Percentiles rank a stretch among this genome's conserved stretches.
Evolutionary conservation across 2,888 invertebrate genomes (phyloP).

Genomic region (Alsophila aescularia): DNA sequence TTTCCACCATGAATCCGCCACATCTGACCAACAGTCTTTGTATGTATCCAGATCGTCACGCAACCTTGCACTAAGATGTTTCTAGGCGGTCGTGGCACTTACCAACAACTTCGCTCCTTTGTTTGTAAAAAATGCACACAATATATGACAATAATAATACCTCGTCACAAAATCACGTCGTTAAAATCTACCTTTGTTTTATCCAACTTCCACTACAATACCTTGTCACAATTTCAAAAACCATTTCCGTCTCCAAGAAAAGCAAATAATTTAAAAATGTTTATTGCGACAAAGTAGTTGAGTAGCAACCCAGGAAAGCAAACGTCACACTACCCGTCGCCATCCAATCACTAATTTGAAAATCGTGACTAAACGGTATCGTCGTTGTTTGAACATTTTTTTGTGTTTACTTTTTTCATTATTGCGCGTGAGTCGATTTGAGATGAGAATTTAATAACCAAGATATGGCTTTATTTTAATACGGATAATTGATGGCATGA

Average conservation of each 20-base stretch:
- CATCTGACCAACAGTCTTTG: no score
- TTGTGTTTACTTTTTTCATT: not conserved
- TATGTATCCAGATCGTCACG: no score
- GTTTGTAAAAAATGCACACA: no score
- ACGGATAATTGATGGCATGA: slow-evolving; percentile 24
- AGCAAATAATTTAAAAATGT: not conserved
- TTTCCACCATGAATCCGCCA: no score
- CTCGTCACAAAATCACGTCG: not conserved
- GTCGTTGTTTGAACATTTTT: slow-evolving; percentile 10
- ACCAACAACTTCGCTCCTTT: no score
- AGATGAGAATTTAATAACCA: slow-evolving; percentile 30
- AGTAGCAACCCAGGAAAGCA: not conserved
- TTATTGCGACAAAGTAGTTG: not conserved
- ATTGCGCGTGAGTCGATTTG: slow-evolving; percentile 17
- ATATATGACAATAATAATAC: not conserved
- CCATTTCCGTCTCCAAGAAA: no score
- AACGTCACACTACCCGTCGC: slow-evolving; percentile 10
- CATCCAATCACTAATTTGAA: slow-evolving; percentile 20
- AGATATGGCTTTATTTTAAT: slow-evolving; percentile 26
- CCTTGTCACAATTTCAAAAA: not conserved
- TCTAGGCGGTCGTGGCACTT: no score
- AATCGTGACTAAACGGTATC: slow-evolving; percentile 22
- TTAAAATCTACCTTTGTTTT: not conserved
- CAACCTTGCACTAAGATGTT: no score
- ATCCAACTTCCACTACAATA: not conserved